Base-by-base conservation (phyloP, 1,140 invertebrate species). In the Planococcus citri region DNA sequence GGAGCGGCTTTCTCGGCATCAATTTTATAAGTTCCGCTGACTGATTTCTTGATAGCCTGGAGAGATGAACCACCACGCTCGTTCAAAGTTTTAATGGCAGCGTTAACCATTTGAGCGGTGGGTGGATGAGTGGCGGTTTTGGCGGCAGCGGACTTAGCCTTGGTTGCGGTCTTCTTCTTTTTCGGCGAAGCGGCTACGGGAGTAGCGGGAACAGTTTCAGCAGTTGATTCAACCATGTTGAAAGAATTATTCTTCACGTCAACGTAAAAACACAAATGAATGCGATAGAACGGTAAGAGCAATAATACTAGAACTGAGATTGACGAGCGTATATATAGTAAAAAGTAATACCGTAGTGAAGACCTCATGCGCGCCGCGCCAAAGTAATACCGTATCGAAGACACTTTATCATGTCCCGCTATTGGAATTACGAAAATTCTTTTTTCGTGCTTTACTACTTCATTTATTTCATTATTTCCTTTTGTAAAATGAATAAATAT, bases 31-130 rank as follows among this genome's bases (percentile, higher is more conserved):
- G 75, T 78, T 0, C 76, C 72, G 0, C 75, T 72, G 27, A 83
- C 80, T 75, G 82, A 83, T 73, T 83, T 83, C 71, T 82, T 81
- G 73, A 83, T 83, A n/a, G 81, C 81, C 68, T 80, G 78, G 0
- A 82, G 73, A 0, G 82, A 83, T 0, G 81, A 82, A 17, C 83
- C 82, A 17, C 75, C 76, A 17, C 79, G 75, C 70, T 83, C 83
- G 27, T 82, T 82, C 68, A 85, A 71, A 0, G 72, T 72, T 22
- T 75, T 77, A 69, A 85, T 83, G 12, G 83, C 82, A 17, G 76
- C 76, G 20, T 76, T 76, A 25, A 85, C 77, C 78, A 79, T 78
- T 8, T 75, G 73, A 6, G 75, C 73, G 1, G 75, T 75, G 9
- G 68, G 61, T 61, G 72, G 73, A 0, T 72, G 73, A 6, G 73